These are phyloP conservation scores for Tetragnatha montana DNA, from an alignment of 2,888 invertebrate species.

Conservation along the genomic window DNA sequence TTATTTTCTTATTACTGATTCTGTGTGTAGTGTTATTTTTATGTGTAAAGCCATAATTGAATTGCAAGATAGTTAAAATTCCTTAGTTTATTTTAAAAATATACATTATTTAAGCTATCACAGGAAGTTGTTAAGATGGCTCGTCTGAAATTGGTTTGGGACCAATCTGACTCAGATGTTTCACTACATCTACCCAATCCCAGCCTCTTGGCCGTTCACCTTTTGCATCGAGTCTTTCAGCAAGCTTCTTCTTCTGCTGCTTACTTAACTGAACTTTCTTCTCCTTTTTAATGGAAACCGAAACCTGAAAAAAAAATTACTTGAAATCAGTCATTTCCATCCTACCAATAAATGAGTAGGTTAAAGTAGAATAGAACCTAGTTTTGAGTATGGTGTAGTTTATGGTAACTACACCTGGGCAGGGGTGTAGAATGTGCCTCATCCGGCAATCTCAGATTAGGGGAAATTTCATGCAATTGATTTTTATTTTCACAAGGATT, in stretches of 20 bases:
- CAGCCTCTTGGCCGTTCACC: conserved; percentile 92
- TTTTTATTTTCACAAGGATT: too few relatives aligned
- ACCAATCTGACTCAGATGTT: conserved; percentile 91
- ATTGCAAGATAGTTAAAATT: conserved; percentile 33
- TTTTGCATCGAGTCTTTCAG: conserved; percentile 86
- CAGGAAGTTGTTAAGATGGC: conserved; percentile 42
- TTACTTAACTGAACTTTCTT: conserved; percentile 88
- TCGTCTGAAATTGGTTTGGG: conserved; percentile 36
- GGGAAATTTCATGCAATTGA: too few relatives aligned
- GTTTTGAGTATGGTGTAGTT: too few relatives aligned
- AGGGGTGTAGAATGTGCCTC: too few relatives aligned
- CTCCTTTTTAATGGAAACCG: conserved; percentile 74
- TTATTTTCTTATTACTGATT: too few relatives aligned
- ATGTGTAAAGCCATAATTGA: background rate
- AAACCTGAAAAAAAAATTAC: conserved; percentile 69
- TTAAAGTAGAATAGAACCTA: too few relatives aligned
- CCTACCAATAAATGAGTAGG: too few relatives aligned
- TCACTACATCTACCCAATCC: conserved; percentile 97
- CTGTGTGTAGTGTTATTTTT: too few relatives aligned
- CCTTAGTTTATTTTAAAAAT: background rate
- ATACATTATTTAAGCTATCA: conserved; percentile 42
- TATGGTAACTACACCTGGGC: too few relatives aligned
- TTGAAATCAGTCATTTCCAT: background rate
- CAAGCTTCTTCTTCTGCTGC: conserved; percentile 91
- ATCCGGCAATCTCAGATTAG: too few relatives aligned